These are phyloP conservation scores for Papilio machaon DNA, from an alignment of 1,140 invertebrate genomes.

Conservation along the genomic window DNA sequence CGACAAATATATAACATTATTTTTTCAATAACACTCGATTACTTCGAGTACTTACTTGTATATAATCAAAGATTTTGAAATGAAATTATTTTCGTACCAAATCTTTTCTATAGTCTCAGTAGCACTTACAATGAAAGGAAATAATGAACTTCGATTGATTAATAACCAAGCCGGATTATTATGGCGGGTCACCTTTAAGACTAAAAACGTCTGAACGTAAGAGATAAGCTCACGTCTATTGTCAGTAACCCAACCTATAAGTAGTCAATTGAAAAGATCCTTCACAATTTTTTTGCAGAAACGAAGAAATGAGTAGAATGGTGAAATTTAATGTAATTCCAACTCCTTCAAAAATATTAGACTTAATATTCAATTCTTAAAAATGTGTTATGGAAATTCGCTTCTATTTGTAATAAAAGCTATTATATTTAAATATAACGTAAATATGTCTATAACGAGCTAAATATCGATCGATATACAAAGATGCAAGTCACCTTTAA, in stretches of 20 bases:
- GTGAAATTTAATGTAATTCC: background rate
- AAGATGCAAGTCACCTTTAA: background rate
- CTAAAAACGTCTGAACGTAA: background rate
- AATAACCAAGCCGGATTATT: background rate
- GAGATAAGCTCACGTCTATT: conserved; percentile 2
- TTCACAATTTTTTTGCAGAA: background rate
- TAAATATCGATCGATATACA: background rate
- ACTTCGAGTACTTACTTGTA: too few species aligned
- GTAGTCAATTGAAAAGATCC: background rate
- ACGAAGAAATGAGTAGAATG: too few species aligned
- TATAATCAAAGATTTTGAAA: too few species aligned
- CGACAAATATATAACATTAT: too few species aligned
- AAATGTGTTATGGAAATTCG: background rate
- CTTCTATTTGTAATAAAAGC: background rate
- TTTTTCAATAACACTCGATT: too few species aligned
- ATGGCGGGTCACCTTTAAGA: background rate
- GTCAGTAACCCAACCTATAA: background rate
- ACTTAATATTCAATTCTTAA: background rate
- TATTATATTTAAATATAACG: background rate
- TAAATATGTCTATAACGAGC: background rate
- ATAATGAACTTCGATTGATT: background rate
- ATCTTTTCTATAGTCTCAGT: background rate
- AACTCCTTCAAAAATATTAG: background rate
- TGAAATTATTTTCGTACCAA: background rate
- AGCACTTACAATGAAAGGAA: background rate